phyloP scores from a whole-genome alignment of 2,797 vertebrate genomes.

The Alosa sapidissima region DNA sequence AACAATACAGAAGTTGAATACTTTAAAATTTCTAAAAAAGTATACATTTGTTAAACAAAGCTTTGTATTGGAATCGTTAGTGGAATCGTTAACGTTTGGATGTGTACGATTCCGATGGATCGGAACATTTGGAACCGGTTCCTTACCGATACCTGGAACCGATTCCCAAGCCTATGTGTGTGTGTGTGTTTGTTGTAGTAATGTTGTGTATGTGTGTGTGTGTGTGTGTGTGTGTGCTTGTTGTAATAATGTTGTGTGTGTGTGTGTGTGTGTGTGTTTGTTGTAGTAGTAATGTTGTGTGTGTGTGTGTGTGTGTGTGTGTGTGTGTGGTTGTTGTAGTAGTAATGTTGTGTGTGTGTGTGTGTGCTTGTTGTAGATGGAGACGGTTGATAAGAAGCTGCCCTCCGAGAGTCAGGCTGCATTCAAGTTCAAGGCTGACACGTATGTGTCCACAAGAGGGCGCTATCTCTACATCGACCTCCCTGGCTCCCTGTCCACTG shows the following conservation, averaged over 20 bases:
- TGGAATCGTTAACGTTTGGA: too few relatives aligned
- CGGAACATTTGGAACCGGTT: too few relatives aligned
- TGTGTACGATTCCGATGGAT: too few relatives aligned
- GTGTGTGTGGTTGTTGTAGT: neutral
- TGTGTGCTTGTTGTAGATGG: constrained; percentile 69
- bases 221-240: too few relatives aligned
- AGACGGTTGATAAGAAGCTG: constrained; percentile 72
- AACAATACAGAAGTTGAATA: too few relatives aligned
- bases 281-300: neutral
- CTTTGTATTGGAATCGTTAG: too few relatives aligned
- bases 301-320: neutral
- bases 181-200: too few relatives aligned
- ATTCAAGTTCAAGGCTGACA: constrained; percentile 64
- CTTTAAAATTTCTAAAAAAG: too few relatives aligned
- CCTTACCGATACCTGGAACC: too few relatives aligned
- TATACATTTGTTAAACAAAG: too few relatives aligned
- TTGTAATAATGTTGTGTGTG: neutral
- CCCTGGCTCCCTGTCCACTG: constrained; percentile 57
- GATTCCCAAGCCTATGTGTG: too few relatives aligned
- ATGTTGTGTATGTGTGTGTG: too few relatives aligned
- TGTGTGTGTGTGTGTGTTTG: neutral
- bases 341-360: constrained; percentile 35
- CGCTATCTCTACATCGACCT: constrained; percentile 89
- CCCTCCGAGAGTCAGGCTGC: constrained; percentile 74
- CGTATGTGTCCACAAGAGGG: constrained; percentile 81